Evolutionary conservation across 30 jellyfish, hydroid and myxozoan species (phyloP).

Genomic region (Hydractinia symbiolongicarpus): DNA sequence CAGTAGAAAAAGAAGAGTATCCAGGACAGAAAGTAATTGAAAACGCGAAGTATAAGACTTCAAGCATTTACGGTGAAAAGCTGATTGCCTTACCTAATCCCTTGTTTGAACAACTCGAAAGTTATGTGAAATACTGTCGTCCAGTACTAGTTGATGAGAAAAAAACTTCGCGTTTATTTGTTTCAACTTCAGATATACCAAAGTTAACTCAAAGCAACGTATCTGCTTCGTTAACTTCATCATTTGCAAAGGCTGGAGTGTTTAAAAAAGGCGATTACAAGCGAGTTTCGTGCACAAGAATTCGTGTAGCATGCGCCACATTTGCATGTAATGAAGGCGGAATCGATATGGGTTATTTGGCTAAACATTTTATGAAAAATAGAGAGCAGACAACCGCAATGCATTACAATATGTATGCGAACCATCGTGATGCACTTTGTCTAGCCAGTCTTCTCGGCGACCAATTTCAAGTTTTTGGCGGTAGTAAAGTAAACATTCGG

Average conservation of each 20-base stretch:
- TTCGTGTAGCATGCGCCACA: conserved; percentile 19
- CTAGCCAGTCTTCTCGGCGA: conserved; percentile 16
- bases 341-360: conserved; percentile 29
- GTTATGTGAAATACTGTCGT: conserved; percentile 5
- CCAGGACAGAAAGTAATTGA: conserved; percentile 21
- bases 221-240: conserved; percentile 9
- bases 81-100: conserved; percentile 20
- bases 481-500: not conserved
- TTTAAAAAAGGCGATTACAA: not conserved
- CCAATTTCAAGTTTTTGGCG: conserved; percentile 22
- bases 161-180: not conserved
- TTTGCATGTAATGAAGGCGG: conserved; percentile 27
- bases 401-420: conserved; percentile 26
- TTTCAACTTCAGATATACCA: conserved; percentile 15
- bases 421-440: conserved; percentile 18
- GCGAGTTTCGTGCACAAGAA: conserved; percentile 25
- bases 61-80: conserved; percentile 28
- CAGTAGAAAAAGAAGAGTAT: conserved; percentile 10
- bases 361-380: conserved; percentile 31
- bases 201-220: conserved; percentile 13
- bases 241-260: conserved; percentile 7
- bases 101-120: conserved; percentile 14
- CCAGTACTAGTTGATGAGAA: not conserved
- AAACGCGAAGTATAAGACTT: conserved; percentile 26
- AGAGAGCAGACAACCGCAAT: conserved; percentile 21